phyloP scores from a whole-genome alignment of 1,140 invertebrate genomes.

The Drosophila orena region DNA sequence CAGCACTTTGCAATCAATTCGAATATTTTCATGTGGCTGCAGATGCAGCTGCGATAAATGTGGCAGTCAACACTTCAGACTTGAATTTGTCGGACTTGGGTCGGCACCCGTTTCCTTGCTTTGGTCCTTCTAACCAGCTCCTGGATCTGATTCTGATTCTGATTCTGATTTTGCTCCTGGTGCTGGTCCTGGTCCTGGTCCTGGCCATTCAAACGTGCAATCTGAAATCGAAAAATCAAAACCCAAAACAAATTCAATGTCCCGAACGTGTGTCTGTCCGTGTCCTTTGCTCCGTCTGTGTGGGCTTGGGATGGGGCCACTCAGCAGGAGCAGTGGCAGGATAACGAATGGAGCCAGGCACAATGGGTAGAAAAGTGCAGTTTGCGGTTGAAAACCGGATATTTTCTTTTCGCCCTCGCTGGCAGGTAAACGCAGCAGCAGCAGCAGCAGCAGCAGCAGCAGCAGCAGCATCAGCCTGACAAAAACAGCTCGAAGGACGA shows the following conservation, averaged over 20 bases:
- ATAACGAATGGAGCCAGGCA: conserved; percentile 42
- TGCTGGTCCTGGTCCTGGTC: conserved; percentile 3
- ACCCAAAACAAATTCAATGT: conserved; percentile 82
- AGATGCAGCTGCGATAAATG: conserved; percentile 65
- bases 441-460: background rate
- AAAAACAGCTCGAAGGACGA: conserved; percentile 36
- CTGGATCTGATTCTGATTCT: background rate
- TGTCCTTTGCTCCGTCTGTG: conserved; percentile 12
- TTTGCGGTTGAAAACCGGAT: conserved; percentile 73
- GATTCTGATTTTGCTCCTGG: background rate
- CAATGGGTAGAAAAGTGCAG: conserved; percentile 72
- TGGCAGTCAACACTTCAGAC: conserved; percentile 60
- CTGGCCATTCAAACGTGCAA: conserved; percentile 74
- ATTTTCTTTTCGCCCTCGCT: conserved; percentile 53
- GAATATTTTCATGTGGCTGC: conserved; percentile 27
- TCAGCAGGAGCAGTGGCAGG: conserved; percentile 30
- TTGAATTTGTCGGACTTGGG: conserved; percentile 27
- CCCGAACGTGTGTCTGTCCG: conserved; percentile 66
- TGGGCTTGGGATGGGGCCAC: conserved; percentile 39
- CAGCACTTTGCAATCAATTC: conserved; percentile 52
- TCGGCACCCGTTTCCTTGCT: conserved; percentile 4
- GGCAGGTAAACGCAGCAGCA: conserved; percentile 22
- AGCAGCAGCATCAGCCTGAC: conserved; percentile 19
- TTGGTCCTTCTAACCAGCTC: conserved; percentile 9
- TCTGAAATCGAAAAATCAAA: conserved; percentile 82